Conservation (phyloP, 2,888 invertebrate genomes). For the Plebejus argus region DNA sequence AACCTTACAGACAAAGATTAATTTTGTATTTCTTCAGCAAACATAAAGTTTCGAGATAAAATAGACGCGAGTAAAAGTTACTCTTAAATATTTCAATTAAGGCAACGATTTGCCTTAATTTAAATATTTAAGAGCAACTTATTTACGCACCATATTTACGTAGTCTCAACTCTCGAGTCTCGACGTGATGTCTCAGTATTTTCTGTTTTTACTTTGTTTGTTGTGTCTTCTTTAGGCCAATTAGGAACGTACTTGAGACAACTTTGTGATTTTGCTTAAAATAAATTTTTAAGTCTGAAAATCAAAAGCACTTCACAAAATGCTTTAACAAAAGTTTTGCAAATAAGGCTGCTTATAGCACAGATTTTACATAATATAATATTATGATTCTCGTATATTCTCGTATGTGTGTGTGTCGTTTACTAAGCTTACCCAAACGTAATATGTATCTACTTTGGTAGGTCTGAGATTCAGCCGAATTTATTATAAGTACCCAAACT, state of each 20-base stretch:
- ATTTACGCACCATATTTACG: neutral
- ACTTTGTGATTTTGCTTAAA: neutral
- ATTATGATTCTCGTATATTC: too few species aligned
- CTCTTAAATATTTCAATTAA: neutral
- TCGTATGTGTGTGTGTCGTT: too few species aligned
- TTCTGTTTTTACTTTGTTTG: neutral
- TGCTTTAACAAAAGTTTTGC: neutral
- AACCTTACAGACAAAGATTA: neutral
- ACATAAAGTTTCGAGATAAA: neutral
- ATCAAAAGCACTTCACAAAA: neutral
- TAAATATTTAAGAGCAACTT: too few species aligned
- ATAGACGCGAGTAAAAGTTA: neutral
- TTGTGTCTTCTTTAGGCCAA: slow-evolving; percentile 2
- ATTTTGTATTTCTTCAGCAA: slow-evolving; percentile 8
- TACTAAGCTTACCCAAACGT: too few species aligned
- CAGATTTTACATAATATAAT: too few species aligned
- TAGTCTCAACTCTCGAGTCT: neutral
- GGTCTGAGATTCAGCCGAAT: too few species aligned
- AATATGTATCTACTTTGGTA: too few species aligned
- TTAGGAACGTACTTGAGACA: neutral
- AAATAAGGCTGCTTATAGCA: too few species aligned
- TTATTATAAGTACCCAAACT: too few species aligned
- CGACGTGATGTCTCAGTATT: neutral
- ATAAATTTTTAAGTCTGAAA: neutral
- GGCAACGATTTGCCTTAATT: too few species aligned